A percentile compares a stretch with the other conserved stretches of the same genome.
These are phyloP conservation scores for Cisticola juncidis DNA, from an alignment of 2,113 vertebrate species.

Conservation along the genomic window DNA sequence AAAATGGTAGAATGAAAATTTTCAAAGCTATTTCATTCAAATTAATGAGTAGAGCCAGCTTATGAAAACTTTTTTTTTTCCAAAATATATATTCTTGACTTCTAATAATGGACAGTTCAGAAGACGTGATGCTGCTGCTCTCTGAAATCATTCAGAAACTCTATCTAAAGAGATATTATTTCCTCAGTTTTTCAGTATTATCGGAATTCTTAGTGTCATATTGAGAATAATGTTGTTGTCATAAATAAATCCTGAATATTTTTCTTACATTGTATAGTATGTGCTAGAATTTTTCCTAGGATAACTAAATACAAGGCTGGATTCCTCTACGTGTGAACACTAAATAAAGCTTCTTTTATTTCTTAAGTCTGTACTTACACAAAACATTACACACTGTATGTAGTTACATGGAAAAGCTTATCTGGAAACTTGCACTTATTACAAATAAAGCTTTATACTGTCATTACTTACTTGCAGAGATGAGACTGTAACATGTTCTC, in stretches of 20 bases:
- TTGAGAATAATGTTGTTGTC: background rate
- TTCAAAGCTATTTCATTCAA: background rate
- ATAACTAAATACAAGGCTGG: background rate
- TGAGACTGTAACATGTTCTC: background rate
- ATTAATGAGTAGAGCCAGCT: background rate
- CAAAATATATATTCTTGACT: background rate
- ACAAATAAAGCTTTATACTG: background rate
- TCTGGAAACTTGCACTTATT: background rate
- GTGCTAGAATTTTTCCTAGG: background rate
- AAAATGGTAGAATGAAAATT: background rate
- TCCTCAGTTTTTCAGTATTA: background rate
- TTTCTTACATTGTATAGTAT: background rate
- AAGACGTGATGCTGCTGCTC: background rate
- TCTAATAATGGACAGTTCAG: background rate
- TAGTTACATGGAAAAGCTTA: background rate
- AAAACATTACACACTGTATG: background rate
- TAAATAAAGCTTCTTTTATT: background rate
- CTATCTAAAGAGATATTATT: background rate
- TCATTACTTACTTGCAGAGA: background rate
- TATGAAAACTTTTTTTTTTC: background rate
- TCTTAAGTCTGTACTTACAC: background rate
- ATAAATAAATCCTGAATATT: background rate
- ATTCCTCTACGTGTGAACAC: background rate
- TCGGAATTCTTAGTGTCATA: background rate
- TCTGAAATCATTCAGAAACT: background rate